phyloP scores from a whole-genome alignment of 2,113 vertebrate species.

The Corydoras maculifer region DNA sequence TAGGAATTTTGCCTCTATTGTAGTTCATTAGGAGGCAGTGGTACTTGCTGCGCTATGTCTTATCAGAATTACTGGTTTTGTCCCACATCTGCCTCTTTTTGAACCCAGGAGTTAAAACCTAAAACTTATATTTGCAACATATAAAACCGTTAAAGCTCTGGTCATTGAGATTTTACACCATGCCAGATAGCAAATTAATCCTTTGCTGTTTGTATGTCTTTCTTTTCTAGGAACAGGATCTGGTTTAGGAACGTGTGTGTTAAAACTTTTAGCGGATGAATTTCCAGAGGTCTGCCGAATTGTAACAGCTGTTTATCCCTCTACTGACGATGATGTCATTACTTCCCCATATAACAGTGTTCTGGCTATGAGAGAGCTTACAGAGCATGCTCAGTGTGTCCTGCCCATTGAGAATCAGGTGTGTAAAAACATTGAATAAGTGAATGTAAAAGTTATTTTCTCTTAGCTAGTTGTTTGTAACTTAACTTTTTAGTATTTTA shows the following conservation, averaged over 20 bases:
- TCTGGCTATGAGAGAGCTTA: slow-evolving; percentile 91
- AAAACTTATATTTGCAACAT: too few species aligned
- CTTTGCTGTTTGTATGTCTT: background rate
- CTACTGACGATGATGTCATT: slow-evolving; percentile 89
- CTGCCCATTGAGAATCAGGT: slow-evolving; percentile 94
- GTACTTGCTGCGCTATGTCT: too few species aligned
- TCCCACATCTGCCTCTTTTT: too few species aligned
- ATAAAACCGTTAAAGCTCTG: background rate
- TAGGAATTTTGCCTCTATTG: too few species aligned
- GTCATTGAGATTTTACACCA: background rate
- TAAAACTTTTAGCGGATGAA: slow-evolving; percentile 86
- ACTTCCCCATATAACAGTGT: slow-evolving; percentile 96
- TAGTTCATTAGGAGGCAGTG: too few species aligned
- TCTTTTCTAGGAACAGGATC: slow-evolving; percentile 82
- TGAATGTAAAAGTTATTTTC: too few species aligned
- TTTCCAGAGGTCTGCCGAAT: slow-evolving; percentile 91
- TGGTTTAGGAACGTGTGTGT: slow-evolving; percentile 86
- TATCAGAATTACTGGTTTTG: too few species aligned
- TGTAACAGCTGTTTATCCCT: slow-evolving; percentile 87
- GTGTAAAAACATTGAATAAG: slow-evolving; percentile 38
- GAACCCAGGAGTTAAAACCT: too few species aligned
- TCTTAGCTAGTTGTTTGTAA: too few species aligned
- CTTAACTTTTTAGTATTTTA: too few species aligned
- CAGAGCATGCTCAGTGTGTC: slow-evolving; percentile 90
- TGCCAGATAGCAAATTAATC: background rate